A percentile compares a stretch with the other conserved stretches of the same genome.
Evolutionary conservation across 2,113 vertebrate genomes (phyloP).

Genomic region (Tapirus terrestris): DNA sequence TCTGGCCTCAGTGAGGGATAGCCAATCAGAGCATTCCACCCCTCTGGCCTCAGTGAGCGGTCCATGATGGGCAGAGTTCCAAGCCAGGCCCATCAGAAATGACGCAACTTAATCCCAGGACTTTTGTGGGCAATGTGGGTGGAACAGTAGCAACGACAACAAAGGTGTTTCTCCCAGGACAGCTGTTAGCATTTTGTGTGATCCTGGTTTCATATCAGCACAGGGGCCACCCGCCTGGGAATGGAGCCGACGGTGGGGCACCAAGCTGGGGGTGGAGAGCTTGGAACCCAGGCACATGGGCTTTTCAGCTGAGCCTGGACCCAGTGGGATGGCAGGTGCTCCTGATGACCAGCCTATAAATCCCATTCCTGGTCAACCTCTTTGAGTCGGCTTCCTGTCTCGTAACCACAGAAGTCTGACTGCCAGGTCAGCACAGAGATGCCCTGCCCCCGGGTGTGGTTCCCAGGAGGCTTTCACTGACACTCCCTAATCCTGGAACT

Average conservation of each 20-base stretch:
- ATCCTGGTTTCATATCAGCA: background rate
- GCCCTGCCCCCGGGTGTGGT: too few relatives aligned
- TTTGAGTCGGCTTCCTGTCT: background rate
- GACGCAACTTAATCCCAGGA: background rate
- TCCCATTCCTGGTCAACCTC: too few relatives aligned
- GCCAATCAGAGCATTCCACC: background rate
- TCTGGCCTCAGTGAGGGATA: background rate
- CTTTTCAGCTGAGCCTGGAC: background rate
- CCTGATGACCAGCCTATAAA: background rate
- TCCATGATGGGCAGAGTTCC: background rate
- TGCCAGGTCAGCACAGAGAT: too few relatives aligned
- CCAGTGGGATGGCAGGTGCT: too few relatives aligned
- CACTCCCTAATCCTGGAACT: background rate
- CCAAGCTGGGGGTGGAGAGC: background rate
- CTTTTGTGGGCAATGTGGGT: background rate
- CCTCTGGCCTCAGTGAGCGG: background rate
- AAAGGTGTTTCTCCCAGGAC: too few relatives aligned
- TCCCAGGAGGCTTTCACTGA: background rate
- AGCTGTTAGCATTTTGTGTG: background rate
- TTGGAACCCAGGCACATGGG: background rate
- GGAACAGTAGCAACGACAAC: background rate
- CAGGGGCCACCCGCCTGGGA: background rate
- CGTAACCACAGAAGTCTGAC: background rate
- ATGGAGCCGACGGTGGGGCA: background rate
- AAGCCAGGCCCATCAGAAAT: background rate